Percentiles rank a stretch among this genome's conserved stretches.
phyloP scores from a whole-genome alignment of 2,797 vertebrate species.

The Sebastes trivittatus region DNA sequence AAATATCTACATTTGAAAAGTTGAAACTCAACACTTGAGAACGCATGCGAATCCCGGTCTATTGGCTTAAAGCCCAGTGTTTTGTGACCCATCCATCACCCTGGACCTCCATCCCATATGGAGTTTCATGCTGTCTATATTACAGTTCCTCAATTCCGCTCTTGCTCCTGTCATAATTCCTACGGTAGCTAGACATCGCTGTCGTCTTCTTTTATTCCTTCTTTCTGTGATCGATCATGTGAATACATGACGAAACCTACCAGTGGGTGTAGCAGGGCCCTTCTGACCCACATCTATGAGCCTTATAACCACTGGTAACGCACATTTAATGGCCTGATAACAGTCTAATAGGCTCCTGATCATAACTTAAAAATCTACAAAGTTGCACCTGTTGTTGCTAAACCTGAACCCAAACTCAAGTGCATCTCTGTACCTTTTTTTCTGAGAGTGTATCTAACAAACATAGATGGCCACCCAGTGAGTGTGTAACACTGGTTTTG shows the following conservation, averaged over 20 bases:
- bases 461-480: neutral
- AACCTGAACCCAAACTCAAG: neutral
- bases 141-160: no score
- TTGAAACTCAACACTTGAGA: no score
- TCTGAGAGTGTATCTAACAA: neutral
- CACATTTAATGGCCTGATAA: neutral
- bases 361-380: neutral
- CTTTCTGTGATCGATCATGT: neutral
- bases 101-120: no score
- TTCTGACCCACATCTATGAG: neutral
- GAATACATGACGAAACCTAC: neutral
- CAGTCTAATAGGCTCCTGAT: neutral
- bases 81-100: no score
- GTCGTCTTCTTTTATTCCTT: neutral
- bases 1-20: neutral
- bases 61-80: no score
- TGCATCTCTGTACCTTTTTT: conserved; percentile 1
- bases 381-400: neutral
- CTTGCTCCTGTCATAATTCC: no score
- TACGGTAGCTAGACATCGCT: no score
- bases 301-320: neutral
- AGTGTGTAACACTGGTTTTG: neutral
- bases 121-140: no score
- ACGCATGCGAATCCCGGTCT: no score
- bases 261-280: neutral